Evolutionary conservation across 2,113 vertebrate genomes (phyloP).

Genomic region (Dicentrarchus labrax): DNA sequence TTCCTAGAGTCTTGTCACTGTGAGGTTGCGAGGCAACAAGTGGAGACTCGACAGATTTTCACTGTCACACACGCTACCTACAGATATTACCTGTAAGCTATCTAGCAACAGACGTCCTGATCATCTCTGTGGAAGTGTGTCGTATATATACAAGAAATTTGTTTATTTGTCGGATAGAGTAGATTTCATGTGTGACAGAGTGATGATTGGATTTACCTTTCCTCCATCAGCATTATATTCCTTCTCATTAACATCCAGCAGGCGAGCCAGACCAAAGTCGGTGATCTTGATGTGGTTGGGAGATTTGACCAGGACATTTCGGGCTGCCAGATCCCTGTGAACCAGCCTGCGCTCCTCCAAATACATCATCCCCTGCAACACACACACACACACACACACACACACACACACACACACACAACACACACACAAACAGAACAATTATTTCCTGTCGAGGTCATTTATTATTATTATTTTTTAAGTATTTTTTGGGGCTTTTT

Average conservation of each 20-base stretch:
- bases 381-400: constrained; percentile 37
- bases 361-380: constrained; percentile 97
- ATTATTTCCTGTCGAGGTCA: not conserved
- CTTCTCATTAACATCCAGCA: constrained; percentile 97
- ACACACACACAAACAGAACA: too few relatives aligned
- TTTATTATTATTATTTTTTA: not conserved
- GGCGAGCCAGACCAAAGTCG: constrained; percentile 95
- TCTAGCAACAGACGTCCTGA: too few relatives aligned
- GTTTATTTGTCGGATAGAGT: not conserved
- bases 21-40: too few relatives aligned
- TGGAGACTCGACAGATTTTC: too few relatives aligned
- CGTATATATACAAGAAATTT: not conserved
- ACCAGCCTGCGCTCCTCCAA: constrained; percentile 96
- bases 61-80: too few relatives aligned
- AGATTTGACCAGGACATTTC: constrained; percentile 97
- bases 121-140: too few relatives aligned
- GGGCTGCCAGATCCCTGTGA: constrained; percentile 95
- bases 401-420: constrained; percentile 45
- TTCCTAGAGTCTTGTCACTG: too few relatives aligned
- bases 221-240: constrained; percentile 98
- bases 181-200: not conserved
- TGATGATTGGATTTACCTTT: constrained; percentile 85
- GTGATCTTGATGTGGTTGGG: constrained; percentile 99
- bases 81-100: too few relatives aligned
- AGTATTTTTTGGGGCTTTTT: too few relatives aligned